Base-by-base conservation (phyloP, 1,140 invertebrate genomes). In the Drosophila punjabiensis region DNA sequence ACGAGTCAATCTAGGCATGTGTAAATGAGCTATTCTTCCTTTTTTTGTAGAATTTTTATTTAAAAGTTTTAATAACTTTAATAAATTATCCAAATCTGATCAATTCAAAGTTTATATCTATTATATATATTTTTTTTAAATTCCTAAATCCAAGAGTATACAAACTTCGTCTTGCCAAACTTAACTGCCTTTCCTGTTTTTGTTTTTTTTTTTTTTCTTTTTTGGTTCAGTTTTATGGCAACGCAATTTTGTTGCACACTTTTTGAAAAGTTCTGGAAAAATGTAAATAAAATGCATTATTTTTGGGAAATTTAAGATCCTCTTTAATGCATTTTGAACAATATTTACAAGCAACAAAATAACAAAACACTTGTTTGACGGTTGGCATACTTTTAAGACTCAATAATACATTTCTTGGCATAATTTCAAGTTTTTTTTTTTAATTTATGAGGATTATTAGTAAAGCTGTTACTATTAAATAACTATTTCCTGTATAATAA, bases 161-260 rank as follows among this genome's bases (percentile, higher is more conserved):
- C 3, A 24, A 7, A n/a, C 0, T 39, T 24, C 35, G 14, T 5
- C 20, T 11, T 37, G 33, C 1, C 14, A 6, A 37, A 10, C 1
- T 16, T 18, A 28, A 18, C 24, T 58, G 59, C 1, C 3, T 24
- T 53, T 71, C 13, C 39, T 0, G 37, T 13, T 66, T 60, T 64
- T 16, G 24, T 37, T 41, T 20, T 33, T 71, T 24, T 24, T 24
- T 13, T 66, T 60, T 64, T 24, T 13, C 60, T 60, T 64, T 33
- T 71, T 53, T 5, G 48, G 30, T 37, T 8, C 24, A 68, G 35
- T 30, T 56, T 28, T 24, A 16, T n/a, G 28, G 18, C 6, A 14
- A 47, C 16, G 20, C 68, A 45, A 65, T 68, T 67, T 67, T 67
- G 30, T 70, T 70, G 68, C 68, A 56, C 37, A 24, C 55, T 71